Evolutionary conservation across 2,888 invertebrate genomes (phyloP).

Genomic region (Acleris cristana): DNA sequence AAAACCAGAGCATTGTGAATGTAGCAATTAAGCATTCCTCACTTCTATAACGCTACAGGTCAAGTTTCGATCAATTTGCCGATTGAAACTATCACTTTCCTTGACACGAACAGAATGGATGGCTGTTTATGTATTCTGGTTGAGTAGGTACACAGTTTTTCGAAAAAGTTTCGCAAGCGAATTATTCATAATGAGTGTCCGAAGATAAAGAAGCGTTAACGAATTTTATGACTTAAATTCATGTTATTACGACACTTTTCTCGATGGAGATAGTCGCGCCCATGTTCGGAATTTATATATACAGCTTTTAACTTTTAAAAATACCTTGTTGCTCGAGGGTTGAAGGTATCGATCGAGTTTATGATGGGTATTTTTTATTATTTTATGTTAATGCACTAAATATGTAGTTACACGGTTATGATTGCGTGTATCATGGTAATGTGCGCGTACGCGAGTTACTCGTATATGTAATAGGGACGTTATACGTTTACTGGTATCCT

Average conservation of each 20-base stretch:
- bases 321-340: slow-evolving; percentile 72
- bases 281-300: slow-evolving; percentile 71
- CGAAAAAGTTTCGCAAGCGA: slow-evolving; percentile 71
- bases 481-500: not conserved
- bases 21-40: too few relatives aligned
- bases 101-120: not conserved
- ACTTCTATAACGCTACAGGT: too few relatives aligned
- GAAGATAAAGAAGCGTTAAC: slow-evolving; percentile 55
- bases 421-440: slow-evolving; percentile 47
- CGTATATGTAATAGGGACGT: slow-evolving; percentile 13
- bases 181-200: slow-evolving; percentile 76
- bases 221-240: slow-evolving; percentile 70
- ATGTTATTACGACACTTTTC: slow-evolving; percentile 68
- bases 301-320: slow-evolving; percentile 61
- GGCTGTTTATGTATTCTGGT: slow-evolving; percentile 69
- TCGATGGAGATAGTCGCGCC: slow-evolving; percentile 61
- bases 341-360: slow-evolving; percentile 69
- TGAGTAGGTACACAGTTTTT: slow-evolving; percentile 71
- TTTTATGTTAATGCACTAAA: slow-evolving; percentile 74
- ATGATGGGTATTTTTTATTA: slow-evolving; percentile 76
- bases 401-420: slow-evolving; percentile 57
- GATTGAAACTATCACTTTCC: not conserved
- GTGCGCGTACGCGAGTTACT: slow-evolving; percentile 33
- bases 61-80: not conserved
- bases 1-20: too few relatives aligned